A percentile compares a stretch with the other conserved stretches of the same genome.
phyloP scores from a whole-genome alignment of 2,113 vertebrate species.

The Cardinalis cardinalis region DNA sequence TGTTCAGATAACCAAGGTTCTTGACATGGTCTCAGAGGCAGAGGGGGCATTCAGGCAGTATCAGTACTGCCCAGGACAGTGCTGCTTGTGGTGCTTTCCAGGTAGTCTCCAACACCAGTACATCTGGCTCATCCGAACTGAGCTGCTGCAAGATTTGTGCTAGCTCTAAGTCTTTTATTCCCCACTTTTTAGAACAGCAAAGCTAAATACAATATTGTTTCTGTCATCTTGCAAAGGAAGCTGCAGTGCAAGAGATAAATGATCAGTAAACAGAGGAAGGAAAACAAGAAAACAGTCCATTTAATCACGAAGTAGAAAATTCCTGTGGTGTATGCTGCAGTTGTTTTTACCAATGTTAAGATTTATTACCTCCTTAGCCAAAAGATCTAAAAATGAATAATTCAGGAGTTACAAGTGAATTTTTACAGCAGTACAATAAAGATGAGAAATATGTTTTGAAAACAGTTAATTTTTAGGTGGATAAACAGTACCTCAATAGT shows the following conservation, averaged over 20 bases:
- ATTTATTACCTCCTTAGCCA: background rate
- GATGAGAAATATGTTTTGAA: background rate
- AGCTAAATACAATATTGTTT: background rate
- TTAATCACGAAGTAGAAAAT: background rate
- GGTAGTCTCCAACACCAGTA: rapidly evolving
- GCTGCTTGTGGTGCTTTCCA: background rate
- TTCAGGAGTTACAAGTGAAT: background rate
- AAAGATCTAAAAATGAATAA: background rate
- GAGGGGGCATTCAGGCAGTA: background rate
- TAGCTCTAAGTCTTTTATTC: background rate
- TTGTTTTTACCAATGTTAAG: background rate
- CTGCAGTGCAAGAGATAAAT: background rate
- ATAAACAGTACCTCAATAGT: background rate
- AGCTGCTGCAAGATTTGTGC: background rate
- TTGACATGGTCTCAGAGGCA: background rate
- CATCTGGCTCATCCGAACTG: background rate
- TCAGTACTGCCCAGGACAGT: background rate
- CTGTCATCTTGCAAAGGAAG: rapidly evolving
- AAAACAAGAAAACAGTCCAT: background rate
- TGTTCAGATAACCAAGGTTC: background rate
- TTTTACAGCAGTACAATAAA: background rate
- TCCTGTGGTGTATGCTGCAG: background rate
- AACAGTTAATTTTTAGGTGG: background rate
- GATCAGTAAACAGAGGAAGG: background rate
- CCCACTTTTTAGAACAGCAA: background rate